Evolutionary conservation across 37 sponge, comb jelly and placozoan genomes (phyloP).

Genomic region (Halichondria panicea): DNA sequence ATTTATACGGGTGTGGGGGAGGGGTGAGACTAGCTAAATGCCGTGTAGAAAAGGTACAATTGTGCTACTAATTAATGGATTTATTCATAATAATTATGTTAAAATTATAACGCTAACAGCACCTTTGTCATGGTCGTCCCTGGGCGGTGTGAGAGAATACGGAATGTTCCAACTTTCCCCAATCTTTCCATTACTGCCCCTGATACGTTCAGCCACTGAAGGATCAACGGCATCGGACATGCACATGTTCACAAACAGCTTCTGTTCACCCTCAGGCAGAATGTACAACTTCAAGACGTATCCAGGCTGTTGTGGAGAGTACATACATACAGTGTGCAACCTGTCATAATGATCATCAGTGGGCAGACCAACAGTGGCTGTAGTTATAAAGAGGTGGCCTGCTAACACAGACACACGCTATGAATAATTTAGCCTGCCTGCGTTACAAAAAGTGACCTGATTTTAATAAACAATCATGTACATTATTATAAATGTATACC

Average conservation of each 20-base stretch:
- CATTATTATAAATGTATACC: no score
- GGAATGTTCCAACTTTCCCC: slow-evolving; percentile 88
- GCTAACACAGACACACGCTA: background rate
- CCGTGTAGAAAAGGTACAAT: background rate
- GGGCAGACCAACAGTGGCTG: no score
- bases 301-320: slow-evolving; percentile 53
- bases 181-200: slow-evolving; percentile 6
- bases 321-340: background rate
- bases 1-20: background rate
- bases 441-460: no score
- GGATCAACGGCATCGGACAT: slow-evolving; percentile 35
- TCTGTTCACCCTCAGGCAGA: slow-evolving; percentile 34
- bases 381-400: no score
- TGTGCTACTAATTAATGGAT: background rate
- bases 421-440: background rate
- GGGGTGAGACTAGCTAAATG: no score
- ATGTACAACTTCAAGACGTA: slow-evolving; percentile 77
- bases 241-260: slow-evolving; percentile 87
- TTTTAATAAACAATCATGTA: background rate
- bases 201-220: background rate
- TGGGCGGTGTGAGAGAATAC: slow-evolving; percentile 58
- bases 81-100: background rate
- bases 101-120: background rate
- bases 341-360: background rate
- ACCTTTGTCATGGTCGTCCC: slow-evolving; percentile 84